Conservation (phyloP, 2,113 vertebrate species). For the Platichthys flesus region DNA sequence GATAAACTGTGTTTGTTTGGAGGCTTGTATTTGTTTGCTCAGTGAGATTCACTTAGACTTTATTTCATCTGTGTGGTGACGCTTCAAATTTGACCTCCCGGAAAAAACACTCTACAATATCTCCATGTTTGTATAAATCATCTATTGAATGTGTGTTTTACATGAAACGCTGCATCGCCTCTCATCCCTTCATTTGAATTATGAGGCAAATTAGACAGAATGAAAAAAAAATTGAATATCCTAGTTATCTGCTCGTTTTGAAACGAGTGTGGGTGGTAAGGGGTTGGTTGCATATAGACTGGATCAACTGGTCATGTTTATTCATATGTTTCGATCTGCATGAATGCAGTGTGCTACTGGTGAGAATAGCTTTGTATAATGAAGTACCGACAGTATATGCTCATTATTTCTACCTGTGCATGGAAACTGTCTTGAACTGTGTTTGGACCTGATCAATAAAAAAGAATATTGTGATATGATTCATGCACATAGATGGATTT, state of each 20-base stretch:
- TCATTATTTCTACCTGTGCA: constrained; percentile 5
- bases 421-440: not conserved
- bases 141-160: not conserved
- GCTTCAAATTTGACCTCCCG: constrained; percentile 12
- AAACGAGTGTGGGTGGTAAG: constrained; percentile 70
- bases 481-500: not conserved
- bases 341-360: constrained; percentile 40
- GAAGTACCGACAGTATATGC: constrained; percentile 8
- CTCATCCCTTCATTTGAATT: not conserved
- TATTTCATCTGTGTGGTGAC: constrained; percentile 39
- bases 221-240: constrained; percentile 68
- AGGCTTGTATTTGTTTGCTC: constrained; percentile 22
- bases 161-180: not conserved
- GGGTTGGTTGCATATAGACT: constrained; percentile 61
- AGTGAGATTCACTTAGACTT: constrained; percentile 16
- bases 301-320: constrained; percentile 67
- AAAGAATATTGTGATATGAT: not conserved
- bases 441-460: not conserved
- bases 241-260: constrained; percentile 64
- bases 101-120: not conserved
- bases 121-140: not conserved
- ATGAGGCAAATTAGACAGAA: not conserved
- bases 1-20: constrained; percentile 33
- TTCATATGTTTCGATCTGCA: constrained; percentile 60
- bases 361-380: constrained; percentile 33